phyloP scores from a whole-genome alignment of 2,888 invertebrate species.

The Amitus sp. region DNA sequence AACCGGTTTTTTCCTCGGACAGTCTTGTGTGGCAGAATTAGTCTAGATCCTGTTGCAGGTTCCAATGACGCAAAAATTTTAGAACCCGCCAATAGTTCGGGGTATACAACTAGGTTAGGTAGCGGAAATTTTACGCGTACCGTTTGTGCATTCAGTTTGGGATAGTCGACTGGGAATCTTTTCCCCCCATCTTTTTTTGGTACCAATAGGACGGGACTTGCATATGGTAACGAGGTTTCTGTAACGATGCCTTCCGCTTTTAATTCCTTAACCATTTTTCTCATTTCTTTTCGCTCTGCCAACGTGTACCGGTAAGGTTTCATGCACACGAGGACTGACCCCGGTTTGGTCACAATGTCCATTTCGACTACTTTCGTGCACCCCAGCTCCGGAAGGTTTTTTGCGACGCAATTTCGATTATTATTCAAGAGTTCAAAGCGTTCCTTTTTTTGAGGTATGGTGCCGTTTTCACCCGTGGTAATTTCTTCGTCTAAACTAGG shows the following conservation, averaged over 20 bases:
- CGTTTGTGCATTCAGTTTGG: conserved; percentile 26
- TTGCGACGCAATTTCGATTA: conserved; percentile 8
- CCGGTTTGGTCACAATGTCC: conserved; percentile 13
- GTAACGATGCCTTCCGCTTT: conserved; percentile 23
- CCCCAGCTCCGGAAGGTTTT: conserved; percentile 12
- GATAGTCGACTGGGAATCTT: conserved; percentile 36
- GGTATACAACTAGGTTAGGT: conserved; percentile 8
- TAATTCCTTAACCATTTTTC: conserved; percentile 30
- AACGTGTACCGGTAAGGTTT: conserved; percentile 26
- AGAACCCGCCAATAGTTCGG: neutral
- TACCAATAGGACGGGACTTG: conserved; percentile 32
- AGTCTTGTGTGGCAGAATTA: conserved; percentile 18
- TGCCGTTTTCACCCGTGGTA: no score
- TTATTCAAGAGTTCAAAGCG: no score
- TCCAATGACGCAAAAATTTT: conserved; percentile 16
- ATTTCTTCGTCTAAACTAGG: no score
- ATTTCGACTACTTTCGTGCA: conserved; percentile 13
- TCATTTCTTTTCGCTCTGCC: conserved; percentile 26
- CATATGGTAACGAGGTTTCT: conserved; percentile 30
- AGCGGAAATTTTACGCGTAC: conserved; percentile 26
- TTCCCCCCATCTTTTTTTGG: conserved; percentile 29
- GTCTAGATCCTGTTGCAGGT: conserved; percentile 9
- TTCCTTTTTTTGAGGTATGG: no score
- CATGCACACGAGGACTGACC: conserved; percentile 4
- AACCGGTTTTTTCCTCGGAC: conserved; percentile 26